Base-by-base conservation (phyloP, 2,797 vertebrate species). In the Girardinus metallicus region DNA sequence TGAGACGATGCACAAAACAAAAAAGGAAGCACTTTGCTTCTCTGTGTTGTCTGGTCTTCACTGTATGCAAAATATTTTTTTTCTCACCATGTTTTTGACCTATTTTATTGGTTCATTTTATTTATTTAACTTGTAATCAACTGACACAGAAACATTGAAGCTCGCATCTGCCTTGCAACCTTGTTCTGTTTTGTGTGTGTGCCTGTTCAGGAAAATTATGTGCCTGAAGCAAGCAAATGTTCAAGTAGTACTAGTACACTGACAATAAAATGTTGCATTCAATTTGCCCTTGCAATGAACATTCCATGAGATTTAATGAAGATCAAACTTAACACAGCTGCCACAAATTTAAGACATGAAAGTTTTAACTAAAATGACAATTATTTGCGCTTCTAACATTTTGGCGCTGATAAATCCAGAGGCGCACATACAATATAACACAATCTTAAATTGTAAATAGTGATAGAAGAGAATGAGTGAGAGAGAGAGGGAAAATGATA, bases 31-130 rank as follows among this genome's bases (percentile, higher is more conserved):
- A 18, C n/a, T 70, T 51, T 76, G 55, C 57, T 78, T 44, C 31
- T 1, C 12, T 29, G n/a, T 74, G 74, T 76, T 46, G 44, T 60
- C 74, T n/a, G 77, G 79, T 84, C 77, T 75, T 86, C 75, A 44
- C 2, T 11, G 10, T 41, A 41, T 26, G 4, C 39, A 70, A n/a
- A 26, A n/a, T 6, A 2, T 16, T 71, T 15, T n/a, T 21, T 71
- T 44, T 44, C 21, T 3, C 68, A 44, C 12, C 83, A 84, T 85
- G 74, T 79, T 82, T 86, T 72, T 84, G 82, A 86, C 80, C 85
- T 36, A 77, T 87, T 85, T 91, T 79, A 76, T 77, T 49, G 75
- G 26, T 23, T 55, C 1, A 49, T 49, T 49, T 49, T 2, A 57
- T 57, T 29, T 6, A 31, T 60, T 85, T 85, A 77, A 73, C 55